These are phyloP conservation scores for Orchesellides sinensis DNA, from an alignment of 2,888 invertebrate species.

Conservation along the genomic window DNA sequence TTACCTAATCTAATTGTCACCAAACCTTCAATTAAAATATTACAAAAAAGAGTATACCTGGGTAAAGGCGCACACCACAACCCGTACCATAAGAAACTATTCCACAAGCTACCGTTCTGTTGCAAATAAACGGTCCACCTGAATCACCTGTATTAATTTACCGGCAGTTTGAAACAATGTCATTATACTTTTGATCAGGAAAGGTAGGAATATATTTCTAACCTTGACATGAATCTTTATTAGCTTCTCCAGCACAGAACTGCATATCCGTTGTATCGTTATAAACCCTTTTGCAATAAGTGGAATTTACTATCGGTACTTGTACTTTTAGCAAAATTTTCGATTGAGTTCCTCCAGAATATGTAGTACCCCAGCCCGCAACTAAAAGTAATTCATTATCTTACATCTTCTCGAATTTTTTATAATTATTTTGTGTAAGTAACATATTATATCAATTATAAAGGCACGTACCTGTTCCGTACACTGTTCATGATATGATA, in stretches of 20 bases:
- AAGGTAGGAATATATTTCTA: neutral
- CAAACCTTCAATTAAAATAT: too few relatives aligned
- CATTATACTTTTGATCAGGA: neutral
- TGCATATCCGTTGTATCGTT: neutral
- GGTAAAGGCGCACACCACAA: conserved; percentile 1
- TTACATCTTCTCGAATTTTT: too few relatives aligned
- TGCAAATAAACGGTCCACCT: conserved; percentile 39
- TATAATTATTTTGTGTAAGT: too few relatives aligned
- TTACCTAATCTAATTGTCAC: neutral
- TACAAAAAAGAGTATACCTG: neutral
- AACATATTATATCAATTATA: too few relatives aligned
- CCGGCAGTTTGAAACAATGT: neutral
- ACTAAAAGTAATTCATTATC: too few relatives aligned
- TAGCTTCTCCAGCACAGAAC: conserved; percentile 34
- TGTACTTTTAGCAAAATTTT: conserved; percentile 18
- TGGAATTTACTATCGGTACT: conserved; percentile 20
- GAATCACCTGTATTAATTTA: conserved; percentile 16
- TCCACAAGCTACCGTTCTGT: conserved; percentile 9
- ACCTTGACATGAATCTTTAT: conserved; percentile 44
- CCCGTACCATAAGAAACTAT: conserved; percentile 36
- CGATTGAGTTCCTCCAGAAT: neutral
- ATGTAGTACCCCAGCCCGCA: conserved; percentile 37
- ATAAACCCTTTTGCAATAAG: neutral
- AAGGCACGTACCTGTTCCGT: too few relatives aligned
- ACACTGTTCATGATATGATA: neutral